Evolutionary conservation across 2,888 invertebrate genomes (phyloP), one percentile per base, ranked within the genome.

Genomic region (Agonopterix arenella): DNA sequence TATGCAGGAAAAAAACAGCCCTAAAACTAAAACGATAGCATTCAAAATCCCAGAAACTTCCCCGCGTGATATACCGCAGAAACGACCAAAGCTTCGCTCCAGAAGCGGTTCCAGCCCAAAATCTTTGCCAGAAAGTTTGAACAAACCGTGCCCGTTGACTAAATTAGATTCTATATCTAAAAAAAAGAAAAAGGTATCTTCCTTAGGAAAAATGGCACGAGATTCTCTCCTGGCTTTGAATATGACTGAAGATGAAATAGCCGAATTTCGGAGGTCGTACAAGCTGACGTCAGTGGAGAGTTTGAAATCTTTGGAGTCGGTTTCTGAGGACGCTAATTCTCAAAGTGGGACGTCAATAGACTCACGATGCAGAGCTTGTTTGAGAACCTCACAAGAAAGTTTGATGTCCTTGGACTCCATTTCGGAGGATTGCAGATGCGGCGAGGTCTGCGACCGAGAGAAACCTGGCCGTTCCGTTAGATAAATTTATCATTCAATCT

Each of bases 181-280:
- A 51, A 86, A 84, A 59, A 88, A 83, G 60, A 84, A 84, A 52
- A 88, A 80, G 10, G 80, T 86, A 0, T 84, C 83, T 0, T 85
- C 85, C 9, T 48, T 90, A 3, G 90, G 90, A 0, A 90, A 88
- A 61, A 86, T 89, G 59, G 89, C 90, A 7, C 68, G 80, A 37
- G 90, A 90, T 56, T 89, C 89, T 0, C 59, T 90, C 0, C 56
- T 89, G 11, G 89, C 89, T 0, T 54, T 90, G 5, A 89, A 90
- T 54, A 86, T 89, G 84, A 82, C 78, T 9, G 89, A 89, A 2
- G 89, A 89, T 2, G 90, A 89, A 10, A 84, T 89, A 1, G 82
- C 84, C 0, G 89, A 89, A 11, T 84, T 89, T 36, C 64, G 88
- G 38, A 63, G 83, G 1, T 85, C 88, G 0, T 85, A 88, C 45